A percentile compares a stretch with the other conserved stretches of the same genome.
Evolutionary conservation across 1,140 invertebrate genomes (phyloP).

Genomic region (Thaumetopoea pityocampa): DNA sequence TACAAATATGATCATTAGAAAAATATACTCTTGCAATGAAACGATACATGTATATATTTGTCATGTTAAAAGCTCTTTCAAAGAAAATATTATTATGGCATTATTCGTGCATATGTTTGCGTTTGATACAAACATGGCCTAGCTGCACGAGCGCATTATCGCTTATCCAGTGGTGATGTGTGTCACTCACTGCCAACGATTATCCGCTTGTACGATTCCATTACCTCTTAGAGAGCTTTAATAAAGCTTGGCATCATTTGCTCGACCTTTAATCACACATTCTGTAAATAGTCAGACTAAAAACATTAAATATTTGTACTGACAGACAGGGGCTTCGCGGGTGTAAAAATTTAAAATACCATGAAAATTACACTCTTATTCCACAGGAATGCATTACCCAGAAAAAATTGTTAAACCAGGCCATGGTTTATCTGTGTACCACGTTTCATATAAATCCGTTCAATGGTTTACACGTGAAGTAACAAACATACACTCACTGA

Average conservation of each 20-base stretch:
- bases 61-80: constrained; percentile 10
- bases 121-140: constrained; percentile 38
- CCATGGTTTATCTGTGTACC: too few relatives aligned
- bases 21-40: constrained; percentile 8
- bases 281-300: constrained; percentile 10
- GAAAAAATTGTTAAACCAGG: too few relatives aligned
- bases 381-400: too few relatives aligned
- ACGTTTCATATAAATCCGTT: too few relatives aligned
- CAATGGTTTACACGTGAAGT: too few relatives aligned
- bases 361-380: constrained; percentile 18
- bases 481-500: too few relatives aligned
- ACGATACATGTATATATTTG: constrained; percentile 9
- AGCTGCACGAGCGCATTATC: constrained; percentile 40
- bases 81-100: constrained; percentile 20
- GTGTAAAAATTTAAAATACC: not conserved
- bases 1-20: too few relatives aligned
- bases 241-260: constrained; percentile 11
- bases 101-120: constrained; percentile 43
- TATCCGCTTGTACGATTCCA: constrained; percentile 46
- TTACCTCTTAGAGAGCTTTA: constrained; percentile 34
- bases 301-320: too few relatives aligned
- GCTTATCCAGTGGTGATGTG: constrained; percentile 50
- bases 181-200: constrained; percentile 66
- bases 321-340: not conserved
- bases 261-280: constrained; percentile 10